Percentiles rank a stretch among this genome's conserved stretches.
phyloP scores from a whole-genome alignment of 2,888 invertebrate genomes.

The Tolmerus cingulatus region DNA sequence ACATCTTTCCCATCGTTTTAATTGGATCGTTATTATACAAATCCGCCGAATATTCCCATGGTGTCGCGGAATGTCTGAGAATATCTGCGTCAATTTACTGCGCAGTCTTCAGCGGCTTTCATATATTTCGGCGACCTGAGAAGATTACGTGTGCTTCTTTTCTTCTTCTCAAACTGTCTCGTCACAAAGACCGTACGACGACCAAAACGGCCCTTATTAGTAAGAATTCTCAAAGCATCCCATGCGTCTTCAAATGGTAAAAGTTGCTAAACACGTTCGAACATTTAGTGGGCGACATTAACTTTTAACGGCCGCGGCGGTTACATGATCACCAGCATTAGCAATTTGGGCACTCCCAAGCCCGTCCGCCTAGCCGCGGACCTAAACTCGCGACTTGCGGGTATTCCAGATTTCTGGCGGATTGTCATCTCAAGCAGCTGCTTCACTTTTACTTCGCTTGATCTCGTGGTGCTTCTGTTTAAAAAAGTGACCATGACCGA shows the following conservation, averaged over 20 bases:
- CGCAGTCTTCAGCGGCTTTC: neutral
- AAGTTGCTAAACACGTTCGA: neutral
- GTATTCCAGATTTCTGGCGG: neutral
- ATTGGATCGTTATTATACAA: neutral
- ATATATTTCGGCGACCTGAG: neutral
- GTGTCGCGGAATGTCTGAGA: neutral
- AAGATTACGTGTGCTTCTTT: neutral
- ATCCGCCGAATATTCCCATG: neutral
- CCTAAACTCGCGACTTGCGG: neutral
- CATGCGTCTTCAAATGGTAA: neutral
- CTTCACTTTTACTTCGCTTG: neutral
- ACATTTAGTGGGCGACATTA: neutral
- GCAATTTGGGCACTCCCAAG: neutral
- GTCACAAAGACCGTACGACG: neutral
- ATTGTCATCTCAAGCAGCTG: neutral
- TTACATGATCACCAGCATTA: neutral
- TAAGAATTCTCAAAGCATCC: neutral
- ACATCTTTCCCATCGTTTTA: neutral
- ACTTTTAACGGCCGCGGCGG: neutral
- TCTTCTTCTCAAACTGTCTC: neutral
- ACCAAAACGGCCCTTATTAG: neutral
- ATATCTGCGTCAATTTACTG: neutral
- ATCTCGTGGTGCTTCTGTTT: neutral
- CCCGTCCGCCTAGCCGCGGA: neutral
- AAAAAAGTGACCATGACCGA: neutral